Base-by-base conservation (phyloP, 2,888 invertebrate genomes). In the Cryptops parisi region DNA sequence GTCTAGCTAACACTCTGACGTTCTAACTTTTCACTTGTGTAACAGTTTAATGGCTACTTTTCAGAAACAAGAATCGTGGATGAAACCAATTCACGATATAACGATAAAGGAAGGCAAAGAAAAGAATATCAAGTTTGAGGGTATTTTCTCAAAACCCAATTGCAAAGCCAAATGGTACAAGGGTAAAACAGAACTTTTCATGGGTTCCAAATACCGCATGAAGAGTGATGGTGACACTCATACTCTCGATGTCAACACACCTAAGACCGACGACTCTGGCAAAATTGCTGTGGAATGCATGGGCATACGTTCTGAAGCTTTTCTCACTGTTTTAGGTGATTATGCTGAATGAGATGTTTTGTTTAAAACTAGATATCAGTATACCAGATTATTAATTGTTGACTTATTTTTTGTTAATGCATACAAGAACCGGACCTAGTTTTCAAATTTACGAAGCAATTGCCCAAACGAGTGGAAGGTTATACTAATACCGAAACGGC, bases 121-220 rank as follows among this genome's bases (percentile, higher is more conserved):
- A 71, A 93, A 91, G 70, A 88, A 89, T 71, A 88, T 90, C 60
- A 77, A 79, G 40, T 93, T 98, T 67, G 89, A 90, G 70, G 89
- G 87, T 58, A 84, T 85, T 67, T 99, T 97, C 75, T 88, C 91
- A 59, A 97, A 94, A 73, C 82, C 91, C n/a, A 93, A 94, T 69
- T 78, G 83, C 65, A 90, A 90, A 68, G 86, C 89, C 6, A 65
- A 50, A 38, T 71, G 70, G 71, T 70, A 66, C 60, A 73, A 72
- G 61, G 71, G 71, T 61, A 72, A 72, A 59, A 65, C 93, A 86
- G 96, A 97, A 77, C 75, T 94, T 49, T 97, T 97, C 74, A 79
- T 86, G 58, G 91, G 97, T 60, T 84, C 91, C 55, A 98, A 94
- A 72, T 97, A 88, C 70, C 94, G 97, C 72, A 88, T 98, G 71